Evolutionary conservation across 2,797 vertebrate genomes (phyloP).

Genomic region (Oreonectes daqikongensis): DNA sequence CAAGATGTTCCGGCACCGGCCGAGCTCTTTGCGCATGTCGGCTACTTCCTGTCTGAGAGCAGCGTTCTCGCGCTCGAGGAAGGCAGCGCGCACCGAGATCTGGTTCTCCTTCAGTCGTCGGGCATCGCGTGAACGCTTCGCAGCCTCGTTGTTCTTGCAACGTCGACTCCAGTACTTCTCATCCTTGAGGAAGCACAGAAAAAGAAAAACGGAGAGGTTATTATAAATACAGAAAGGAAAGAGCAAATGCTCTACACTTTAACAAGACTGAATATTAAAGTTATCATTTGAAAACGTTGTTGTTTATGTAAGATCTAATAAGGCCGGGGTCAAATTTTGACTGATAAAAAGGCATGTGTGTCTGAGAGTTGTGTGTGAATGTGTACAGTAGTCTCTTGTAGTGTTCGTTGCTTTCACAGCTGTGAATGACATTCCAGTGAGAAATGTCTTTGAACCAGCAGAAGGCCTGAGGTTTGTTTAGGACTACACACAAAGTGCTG

Average conservation of each 20-base stretch:
- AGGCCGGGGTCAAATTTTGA: background rate
- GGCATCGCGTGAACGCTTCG: slow-evolving; percentile 91
- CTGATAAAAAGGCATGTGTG: background rate
- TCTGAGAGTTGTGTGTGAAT: background rate
- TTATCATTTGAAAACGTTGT: background rate
- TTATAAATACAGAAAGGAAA: no score
- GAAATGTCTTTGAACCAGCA: slow-evolving; percentile 13
- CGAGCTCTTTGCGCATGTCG: slow-evolving; percentile 89
- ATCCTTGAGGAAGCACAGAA: slow-evolving; percentile 72
- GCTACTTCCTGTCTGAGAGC: slow-evolving; percentile 89
- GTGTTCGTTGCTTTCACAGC: background rate
- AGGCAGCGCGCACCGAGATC: slow-evolving; percentile 89
- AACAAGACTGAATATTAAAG: no score
- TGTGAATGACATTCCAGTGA: slow-evolving; percentile 26
- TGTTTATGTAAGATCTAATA: background rate
- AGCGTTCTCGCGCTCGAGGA: slow-evolving; percentile 91
- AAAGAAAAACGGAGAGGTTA: background rate
- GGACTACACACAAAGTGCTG: slow-evolving; percentile 12
- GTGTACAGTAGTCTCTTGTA: background rate
- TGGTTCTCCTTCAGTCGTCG: slow-evolving; percentile 94
- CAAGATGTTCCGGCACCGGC: slow-evolving; percentile 86
- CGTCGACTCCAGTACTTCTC: slow-evolving; percentile 93
- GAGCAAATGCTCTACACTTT: no score
- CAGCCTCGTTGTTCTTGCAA: slow-evolving; percentile 92
- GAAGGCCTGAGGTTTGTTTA: background rate